Evolutionary conservation across 2,888 invertebrate species (phyloP), one percentile per base, ranked within the genome.

Genomic region (Oscheius myriophilus): DNA sequence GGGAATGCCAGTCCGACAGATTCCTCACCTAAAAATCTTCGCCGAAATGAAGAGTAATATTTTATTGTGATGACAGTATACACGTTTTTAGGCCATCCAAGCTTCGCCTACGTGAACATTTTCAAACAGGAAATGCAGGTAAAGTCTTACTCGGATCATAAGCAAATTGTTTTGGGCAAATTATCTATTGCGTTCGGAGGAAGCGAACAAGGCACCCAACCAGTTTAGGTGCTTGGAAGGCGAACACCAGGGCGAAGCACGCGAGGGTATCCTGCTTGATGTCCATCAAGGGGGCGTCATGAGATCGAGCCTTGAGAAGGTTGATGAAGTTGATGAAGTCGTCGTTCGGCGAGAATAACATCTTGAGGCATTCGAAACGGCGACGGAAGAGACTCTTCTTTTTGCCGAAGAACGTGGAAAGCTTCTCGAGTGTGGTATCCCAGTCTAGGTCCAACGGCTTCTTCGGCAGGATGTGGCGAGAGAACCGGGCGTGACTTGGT

Each of bases 301-400:
- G n/a, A 4, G 39, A 55, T 4, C 25, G 18, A 23, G 55, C 33
- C 2, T 55, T 55, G 1, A 55, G n/a, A n/a, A 39, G 12, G 7
- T 55, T 18, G 55, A 39, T 11, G 41, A 39, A 55, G 9, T 11
- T 23, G 14, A 33, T 33, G 11, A 23, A 14, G 25, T 55, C 55
- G 12, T 39, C 55, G 16, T 55, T 11, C 18, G 55, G 33, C 12
- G 7, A 39, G 55, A 39, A 55, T 9, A 11, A 11, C 4, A 21
- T 14, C 23, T 23, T 55, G 39, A 33, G 25, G 14, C 18, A n/a
- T 33, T 55, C 55, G 39, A 55, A 55, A n/a, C 55, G 18, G 16
- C 25, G 18, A 3, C 55, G 55, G 55, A 55, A 55, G 23, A 55
- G 55, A 6, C 33, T 23, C 41, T 55, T 55, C 55, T 55, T 55